A percentile compares a stretch with the other conserved stretches of the same genome.
Conservation (phyloP, 2,888 invertebrate species). For the Rhingia campestris region DNA sequence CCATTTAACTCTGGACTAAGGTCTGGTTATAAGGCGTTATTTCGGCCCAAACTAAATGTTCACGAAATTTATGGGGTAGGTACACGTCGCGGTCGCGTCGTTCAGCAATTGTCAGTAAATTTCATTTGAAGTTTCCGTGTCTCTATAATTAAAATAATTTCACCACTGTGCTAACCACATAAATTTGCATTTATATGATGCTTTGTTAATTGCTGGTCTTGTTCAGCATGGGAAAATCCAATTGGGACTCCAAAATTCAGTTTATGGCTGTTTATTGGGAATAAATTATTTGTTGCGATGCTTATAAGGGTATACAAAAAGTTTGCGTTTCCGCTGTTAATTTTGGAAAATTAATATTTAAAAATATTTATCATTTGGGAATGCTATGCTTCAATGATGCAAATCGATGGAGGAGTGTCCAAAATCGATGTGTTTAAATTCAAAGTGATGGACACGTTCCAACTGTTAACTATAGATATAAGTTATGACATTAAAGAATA, state of each 20-base stretch:
- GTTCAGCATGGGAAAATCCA: slow-evolving; percentile 11
- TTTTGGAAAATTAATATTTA: slow-evolving; percentile 53
- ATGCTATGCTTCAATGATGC: background rate
- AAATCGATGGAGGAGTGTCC: too few relatives aligned
- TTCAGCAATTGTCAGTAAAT: slow-evolving; percentile 47
- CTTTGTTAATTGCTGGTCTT: slow-evolving; percentile 33
- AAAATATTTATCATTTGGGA: slow-evolving; percentile 48
- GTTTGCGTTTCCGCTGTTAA: slow-evolving; percentile 29
- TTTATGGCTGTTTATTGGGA: slow-evolving; percentile 35
- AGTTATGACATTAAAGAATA: too few relatives aligned
- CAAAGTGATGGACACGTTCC: too few relatives aligned
- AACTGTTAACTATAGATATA: too few relatives aligned
- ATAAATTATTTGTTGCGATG: slow-evolving; percentile 35
- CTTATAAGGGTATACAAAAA: background rate
- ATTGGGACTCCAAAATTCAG: slow-evolving; percentile 5
- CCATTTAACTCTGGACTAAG: slow-evolving; percentile 11
- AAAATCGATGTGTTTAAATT: too few relatives aligned
- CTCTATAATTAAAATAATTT: slow-evolving; percentile 56
- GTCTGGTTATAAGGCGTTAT: slow-evolving; percentile 4
- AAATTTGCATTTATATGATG: slow-evolving; percentile 43
- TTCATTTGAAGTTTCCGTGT: slow-evolving; percentile 27
- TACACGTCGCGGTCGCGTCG: background rate
- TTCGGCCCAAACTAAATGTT: background rate
- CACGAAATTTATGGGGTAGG: too few relatives aligned
- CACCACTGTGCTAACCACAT: slow-evolving; percentile 18